A percentile compares a stretch with the other conserved stretches of the same genome.
phyloP scores from a whole-genome alignment of 2,888 invertebrate genomes.

The Hedya salicella region DNA sequence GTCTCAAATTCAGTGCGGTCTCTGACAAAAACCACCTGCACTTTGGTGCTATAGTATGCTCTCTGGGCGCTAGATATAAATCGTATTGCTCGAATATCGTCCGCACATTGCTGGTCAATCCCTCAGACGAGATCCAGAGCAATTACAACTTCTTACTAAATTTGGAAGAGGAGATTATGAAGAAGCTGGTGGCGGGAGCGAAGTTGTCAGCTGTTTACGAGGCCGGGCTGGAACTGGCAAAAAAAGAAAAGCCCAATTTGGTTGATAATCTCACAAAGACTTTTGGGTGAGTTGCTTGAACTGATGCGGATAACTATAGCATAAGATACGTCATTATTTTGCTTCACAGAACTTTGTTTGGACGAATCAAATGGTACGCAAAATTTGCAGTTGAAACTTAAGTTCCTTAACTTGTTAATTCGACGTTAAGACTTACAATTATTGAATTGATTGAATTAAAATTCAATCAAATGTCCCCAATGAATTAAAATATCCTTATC shows the following conservation, averaged over 20 bases:
- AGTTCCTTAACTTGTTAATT: no score
- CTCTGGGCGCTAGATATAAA: slow-evolving; percentile 97
- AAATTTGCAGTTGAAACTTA: no score
- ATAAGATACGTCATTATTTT: no score
- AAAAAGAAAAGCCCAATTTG: slow-evolving; percentile 93
- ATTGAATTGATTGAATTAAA: no score
- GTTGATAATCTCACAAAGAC: slow-evolving; percentile 96
- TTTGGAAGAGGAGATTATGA: slow-evolving; percentile 95
- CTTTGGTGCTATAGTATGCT: slow-evolving; percentile 98
- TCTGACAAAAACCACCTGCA: slow-evolving; percentile 97
- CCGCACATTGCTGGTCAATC: slow-evolving; percentile 98
- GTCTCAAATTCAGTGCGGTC: slow-evolving; percentile 97
- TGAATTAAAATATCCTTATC: no score
- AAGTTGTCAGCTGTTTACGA: slow-evolving; percentile 96
- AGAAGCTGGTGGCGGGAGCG: slow-evolving; percentile 91
- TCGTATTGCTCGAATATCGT: slow-evolving; percentile 99
- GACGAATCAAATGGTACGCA: no score
- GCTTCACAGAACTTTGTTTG: no score
- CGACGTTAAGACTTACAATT: no score
- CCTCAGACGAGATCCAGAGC: slow-evolving; percentile 90
- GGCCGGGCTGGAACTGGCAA: slow-evolving; percentile 91
- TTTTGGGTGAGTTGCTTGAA: slow-evolving; percentile 90
- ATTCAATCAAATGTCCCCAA: no score
- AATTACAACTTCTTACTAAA: slow-evolving; percentile 96
- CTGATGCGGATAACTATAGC: no score